Conservation (phyloP, 2,888 invertebrate genomes). For the Druceiella hillmani region DNA sequence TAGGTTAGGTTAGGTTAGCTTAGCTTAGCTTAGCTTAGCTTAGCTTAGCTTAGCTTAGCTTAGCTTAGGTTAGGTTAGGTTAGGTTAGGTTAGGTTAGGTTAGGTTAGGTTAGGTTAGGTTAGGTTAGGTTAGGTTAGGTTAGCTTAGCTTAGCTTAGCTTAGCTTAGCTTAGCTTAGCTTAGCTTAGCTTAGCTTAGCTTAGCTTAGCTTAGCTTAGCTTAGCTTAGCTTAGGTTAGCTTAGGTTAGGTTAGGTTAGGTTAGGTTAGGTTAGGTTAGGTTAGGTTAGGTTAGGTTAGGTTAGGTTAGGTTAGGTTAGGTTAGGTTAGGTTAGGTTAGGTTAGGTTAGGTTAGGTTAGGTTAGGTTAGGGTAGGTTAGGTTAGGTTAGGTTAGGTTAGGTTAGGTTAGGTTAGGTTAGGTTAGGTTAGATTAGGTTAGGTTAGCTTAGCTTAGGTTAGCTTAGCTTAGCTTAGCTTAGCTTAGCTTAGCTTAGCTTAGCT, state of each 20-base stretch:
- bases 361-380: slow-evolving; percentile 19
- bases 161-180: slow-evolving; percentile 17
- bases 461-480: slow-evolving; percentile 18
- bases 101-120: slow-evolving; percentile 18
- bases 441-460: slow-evolving; percentile 20
- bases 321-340: slow-evolving; percentile 16
- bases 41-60: slow-evolving; percentile 19
- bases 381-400: slow-evolving; percentile 18
- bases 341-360: slow-evolving; percentile 16
- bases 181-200: slow-evolving; percentile 16
- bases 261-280: slow-evolving; percentile 17
- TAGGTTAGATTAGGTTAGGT: slow-evolving; percentile 18
- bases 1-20: slow-evolving; percentile 18
- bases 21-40: slow-evolving; percentile 15
- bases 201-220: slow-evolving; percentile 17
- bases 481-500: slow-evolving; percentile 19
- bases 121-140: slow-evolving; percentile 20
- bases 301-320: slow-evolving; percentile 14
- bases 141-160: slow-evolving; percentile 19
- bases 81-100: slow-evolving; percentile 21
- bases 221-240: slow-evolving; percentile 18
- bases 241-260: slow-evolving; percentile 17
- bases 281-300: slow-evolving; percentile 13
- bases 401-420: slow-evolving; percentile 18
- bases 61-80: slow-evolving; percentile 18